Evolutionary conservation across 2,797 vertebrate species (phyloP).

Genomic region (Anguilla marmorata): DNA sequence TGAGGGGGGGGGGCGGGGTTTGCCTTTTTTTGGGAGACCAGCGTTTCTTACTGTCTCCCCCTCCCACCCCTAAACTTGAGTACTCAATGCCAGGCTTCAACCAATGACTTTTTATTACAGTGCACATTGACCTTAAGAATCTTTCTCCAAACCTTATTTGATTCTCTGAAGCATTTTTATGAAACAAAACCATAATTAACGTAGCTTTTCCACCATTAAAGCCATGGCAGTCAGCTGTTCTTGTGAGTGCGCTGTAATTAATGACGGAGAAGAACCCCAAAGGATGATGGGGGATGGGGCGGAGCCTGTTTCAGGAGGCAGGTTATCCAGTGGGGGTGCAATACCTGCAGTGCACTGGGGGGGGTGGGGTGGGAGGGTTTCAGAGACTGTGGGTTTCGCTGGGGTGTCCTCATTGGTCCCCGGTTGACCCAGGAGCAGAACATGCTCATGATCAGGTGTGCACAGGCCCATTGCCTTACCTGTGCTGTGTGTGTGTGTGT

Average conservation of each 20-base stretch:
- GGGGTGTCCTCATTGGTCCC: not conserved
- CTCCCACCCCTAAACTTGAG: not conserved
- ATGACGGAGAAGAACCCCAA: not conserved
- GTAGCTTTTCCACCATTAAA: not conserved
- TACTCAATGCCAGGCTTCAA: not conserved
- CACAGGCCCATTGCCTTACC: not conserved
- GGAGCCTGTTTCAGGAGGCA: not conserved
- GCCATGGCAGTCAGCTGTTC: not conserved
- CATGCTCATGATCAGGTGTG: not conserved
- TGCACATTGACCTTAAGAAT: not conserved
- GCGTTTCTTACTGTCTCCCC: not conserved
- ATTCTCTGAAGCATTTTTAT: not conserved
- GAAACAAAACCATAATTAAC: not conserved
- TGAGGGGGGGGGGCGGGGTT: too few relatives aligned
- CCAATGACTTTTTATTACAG: not conserved
- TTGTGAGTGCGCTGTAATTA: not conserved
- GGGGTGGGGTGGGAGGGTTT: not conserved
- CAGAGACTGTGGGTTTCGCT: not conserved
- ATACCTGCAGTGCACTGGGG: not conserved
- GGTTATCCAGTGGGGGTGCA: not conserved
- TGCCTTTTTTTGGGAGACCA: not conserved
- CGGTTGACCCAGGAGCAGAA: not conserved
- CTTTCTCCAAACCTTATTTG: not conserved
- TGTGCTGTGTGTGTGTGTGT: not conserved
- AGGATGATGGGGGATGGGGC: not conserved